A percentile compares a stretch with the other conserved stretches of the same genome.
phyloP scores from a whole-genome alignment of 1,140 invertebrate species.

The Aphaenogaster rudis region DNA sequence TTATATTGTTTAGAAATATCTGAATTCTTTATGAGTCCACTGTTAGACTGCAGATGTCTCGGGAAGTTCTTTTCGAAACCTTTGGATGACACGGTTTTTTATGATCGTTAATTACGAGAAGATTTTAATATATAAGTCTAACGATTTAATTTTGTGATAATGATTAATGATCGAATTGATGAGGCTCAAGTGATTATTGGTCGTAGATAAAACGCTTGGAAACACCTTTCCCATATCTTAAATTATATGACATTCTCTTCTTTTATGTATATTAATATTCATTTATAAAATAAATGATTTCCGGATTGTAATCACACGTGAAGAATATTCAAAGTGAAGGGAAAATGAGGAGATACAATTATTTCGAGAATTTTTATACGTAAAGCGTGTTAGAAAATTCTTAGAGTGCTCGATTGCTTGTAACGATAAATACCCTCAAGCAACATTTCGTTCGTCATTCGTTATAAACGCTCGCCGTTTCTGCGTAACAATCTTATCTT shows the following conservation, averaged over 20 bases:
- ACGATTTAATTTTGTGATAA: conserved; percentile 3
- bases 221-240: neutral
- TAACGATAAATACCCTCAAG: neutral
- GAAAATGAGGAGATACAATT: neutral
- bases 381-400: neutral
- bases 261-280: neutral
- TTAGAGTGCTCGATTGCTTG: neutral
- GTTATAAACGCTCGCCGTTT: conserved; percentile 5
- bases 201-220: neutral
- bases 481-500: neutral
- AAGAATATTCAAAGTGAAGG: neutral
- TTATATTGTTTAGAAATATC: neutral
- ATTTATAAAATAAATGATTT: neutral
- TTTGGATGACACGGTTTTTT: neutral
- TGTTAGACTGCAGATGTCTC: neutral
- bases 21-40: neutral
- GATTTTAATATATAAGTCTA: neutral
- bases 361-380: neutral
- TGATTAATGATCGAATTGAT: neutral
- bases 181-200: neutral
- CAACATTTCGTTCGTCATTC: neutral
- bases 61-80: neutral
- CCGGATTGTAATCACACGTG: neutral
- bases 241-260: neutral
- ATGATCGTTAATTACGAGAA: neutral